Evolutionary conservation across 1,140 invertebrate species (phyloP).

Genomic region (Brachionus plicatilis): DNA sequence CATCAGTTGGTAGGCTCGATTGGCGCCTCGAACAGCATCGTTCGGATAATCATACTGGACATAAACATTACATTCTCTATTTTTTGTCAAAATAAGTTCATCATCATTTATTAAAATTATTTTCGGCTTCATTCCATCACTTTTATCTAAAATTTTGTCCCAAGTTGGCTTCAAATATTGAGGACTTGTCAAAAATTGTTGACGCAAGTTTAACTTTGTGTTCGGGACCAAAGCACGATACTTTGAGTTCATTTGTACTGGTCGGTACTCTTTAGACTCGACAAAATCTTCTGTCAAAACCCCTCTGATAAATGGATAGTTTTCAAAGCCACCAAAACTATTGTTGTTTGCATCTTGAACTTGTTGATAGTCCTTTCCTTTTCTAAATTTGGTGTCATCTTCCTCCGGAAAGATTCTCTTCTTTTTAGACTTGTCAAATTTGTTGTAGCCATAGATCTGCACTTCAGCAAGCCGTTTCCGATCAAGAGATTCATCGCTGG

Average conservation of each 20-base stretch:
- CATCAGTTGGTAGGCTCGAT: conserved; percentile 33
- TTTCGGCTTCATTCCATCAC: conserved; percentile 14
- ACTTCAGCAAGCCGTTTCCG: conserved; percentile 1
- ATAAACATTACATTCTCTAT: conserved; percentile 29
- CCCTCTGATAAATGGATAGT: conserved; percentile 5
- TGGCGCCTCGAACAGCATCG: conserved; percentile 23
- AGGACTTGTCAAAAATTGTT: conserved; percentile 36
- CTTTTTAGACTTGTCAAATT: conserved; percentile 7
- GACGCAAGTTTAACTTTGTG: background rate
- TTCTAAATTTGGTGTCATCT: conserved; percentile 1
- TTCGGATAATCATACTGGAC: conserved; percentile 37
- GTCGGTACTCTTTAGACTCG: conserved; percentile 16
- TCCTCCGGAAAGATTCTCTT: conserved; percentile 1
- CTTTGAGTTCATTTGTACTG: background rate
- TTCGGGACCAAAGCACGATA: background rate
- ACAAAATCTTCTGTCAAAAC: conserved; percentile 33
- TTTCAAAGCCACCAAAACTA: conserved; percentile 32
- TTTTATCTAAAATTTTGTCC: background rate
- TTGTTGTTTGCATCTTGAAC: background rate
- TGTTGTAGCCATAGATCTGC: conserved; percentile 36
- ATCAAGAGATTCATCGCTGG: background rate
- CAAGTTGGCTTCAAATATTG: conserved; percentile 19
- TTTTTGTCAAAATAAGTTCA: conserved; percentile 17
- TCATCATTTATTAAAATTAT: conserved; percentile 32
- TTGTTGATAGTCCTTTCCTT: background rate